These are phyloP conservation scores for Hypselothyrea guttata DNA, from an alignment of 2,888 invertebrate species.

Conservation along the genomic window DNA sequence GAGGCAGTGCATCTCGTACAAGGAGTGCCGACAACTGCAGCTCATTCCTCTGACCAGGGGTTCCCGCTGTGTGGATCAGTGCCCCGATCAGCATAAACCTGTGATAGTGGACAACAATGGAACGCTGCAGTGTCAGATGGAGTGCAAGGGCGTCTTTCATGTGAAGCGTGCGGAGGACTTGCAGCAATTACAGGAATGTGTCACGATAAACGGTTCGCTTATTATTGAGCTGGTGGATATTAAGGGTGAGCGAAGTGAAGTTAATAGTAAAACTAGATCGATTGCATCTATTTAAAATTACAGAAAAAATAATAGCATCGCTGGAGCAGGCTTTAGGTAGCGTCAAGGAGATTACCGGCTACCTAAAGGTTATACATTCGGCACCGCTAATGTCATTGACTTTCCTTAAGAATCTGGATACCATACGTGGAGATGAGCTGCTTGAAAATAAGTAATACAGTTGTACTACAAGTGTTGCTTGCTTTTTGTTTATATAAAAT, in stretches of 20 bases:
- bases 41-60: constrained; percentile 55
- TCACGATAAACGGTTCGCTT: constrained; percentile 87
- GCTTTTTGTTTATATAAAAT: background rate
- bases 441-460: constrained; percentile 66
- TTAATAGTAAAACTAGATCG: too few species aligned
- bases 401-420: constrained; percentile 86
- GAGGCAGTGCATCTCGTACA: constrained; percentile 56
- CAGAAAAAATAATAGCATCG: constrained; percentile 78
- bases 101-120: constrained; percentile 22
- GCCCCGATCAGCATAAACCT: constrained; percentile 84
- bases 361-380: constrained; percentile 86
- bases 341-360: constrained; percentile 86
- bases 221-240: constrained; percentile 83
- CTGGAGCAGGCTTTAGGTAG: constrained; percentile 85
- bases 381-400: constrained; percentile 85
- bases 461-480: background rate
- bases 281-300: background rate
- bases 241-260: constrained; percentile 50
- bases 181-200: constrained; percentile 85
- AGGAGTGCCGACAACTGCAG: constrained; percentile 56
- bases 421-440: constrained; percentile 85
- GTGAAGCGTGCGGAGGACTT: constrained; percentile 59
- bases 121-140: constrained; percentile 46
- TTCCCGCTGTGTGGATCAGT: constrained; percentile 85
- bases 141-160: constrained; percentile 64